A percentile compares a stretch with the other conserved stretches of the same genome.
These are phyloP conservation scores for Ascaphus truei DNA, from an alignment of 2,113 vertebrate species.

Conservation along the genomic window DNA sequence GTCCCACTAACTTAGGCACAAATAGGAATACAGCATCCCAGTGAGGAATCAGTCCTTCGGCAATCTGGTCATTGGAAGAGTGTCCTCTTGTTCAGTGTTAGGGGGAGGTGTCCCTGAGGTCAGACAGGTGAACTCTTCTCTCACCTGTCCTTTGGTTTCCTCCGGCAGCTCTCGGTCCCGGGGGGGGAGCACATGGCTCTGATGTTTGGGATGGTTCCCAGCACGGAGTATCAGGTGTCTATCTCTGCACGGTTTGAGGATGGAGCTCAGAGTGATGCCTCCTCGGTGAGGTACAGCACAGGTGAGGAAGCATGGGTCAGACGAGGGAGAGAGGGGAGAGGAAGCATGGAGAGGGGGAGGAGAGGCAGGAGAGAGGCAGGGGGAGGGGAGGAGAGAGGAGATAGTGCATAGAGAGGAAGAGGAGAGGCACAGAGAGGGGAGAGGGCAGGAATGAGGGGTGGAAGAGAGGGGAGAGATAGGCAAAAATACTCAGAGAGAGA, in stretches of 20 bases:
- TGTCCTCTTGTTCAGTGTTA: too few species aligned
- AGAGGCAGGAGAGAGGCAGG: not conserved
- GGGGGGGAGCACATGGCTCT: constrained; percentile 66
- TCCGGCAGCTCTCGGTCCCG: constrained; percentile 67
- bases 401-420: not conserved
- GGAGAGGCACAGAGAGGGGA: not conserved
- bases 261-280: constrained; percentile 79
- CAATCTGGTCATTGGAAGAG: too few species aligned
- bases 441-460: not conserved
- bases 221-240: constrained; percentile 83
- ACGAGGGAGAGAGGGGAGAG: not conserved
- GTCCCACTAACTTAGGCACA: too few species aligned
- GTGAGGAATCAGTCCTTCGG: too few species aligned
- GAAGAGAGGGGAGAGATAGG: too few species aligned
- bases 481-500: too few species aligned
- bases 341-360: not conserved
- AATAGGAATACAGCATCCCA: too few species aligned
- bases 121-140: too few species aligned
- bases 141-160: too few species aligned
- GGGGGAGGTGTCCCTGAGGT: too few species aligned
- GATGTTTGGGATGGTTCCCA: constrained; percentile 74
- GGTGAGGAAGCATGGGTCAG: constrained; percentile 63
- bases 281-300: constrained; percentile 78
- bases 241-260: constrained; percentile 84
- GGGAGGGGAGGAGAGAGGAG: not conserved